Evolutionary conservation across 2,888 invertebrate species (phyloP).

Genomic region (Limenitis arthemis): DNA sequence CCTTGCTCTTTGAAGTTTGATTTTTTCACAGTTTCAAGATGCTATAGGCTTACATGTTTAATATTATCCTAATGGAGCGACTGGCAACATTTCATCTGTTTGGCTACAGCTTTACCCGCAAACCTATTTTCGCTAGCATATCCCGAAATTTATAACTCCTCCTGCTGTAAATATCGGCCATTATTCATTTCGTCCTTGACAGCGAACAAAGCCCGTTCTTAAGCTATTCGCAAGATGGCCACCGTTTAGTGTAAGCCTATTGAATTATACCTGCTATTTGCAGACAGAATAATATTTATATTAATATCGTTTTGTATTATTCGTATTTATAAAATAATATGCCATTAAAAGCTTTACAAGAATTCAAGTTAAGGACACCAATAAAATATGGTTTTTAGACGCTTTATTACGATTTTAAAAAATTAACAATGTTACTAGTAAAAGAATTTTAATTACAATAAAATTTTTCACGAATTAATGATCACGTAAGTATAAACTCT

Average conservation of each 20-base stretch:
- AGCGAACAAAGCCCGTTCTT: conserved; percentile 20
- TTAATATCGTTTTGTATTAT: not conserved
- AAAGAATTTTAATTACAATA: too few relatives aligned
- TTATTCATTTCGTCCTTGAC: conserved; percentile 50
- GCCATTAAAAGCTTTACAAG: too few relatives aligned
- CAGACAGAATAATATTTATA: not conserved
- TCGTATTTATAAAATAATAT: too few relatives aligned
- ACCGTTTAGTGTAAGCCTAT: conserved; percentile 9
- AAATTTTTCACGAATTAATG: too few relatives aligned
- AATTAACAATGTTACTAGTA: too few relatives aligned
- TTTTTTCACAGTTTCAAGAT: too few relatives aligned
- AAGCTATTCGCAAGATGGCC: conserved; percentile 8
- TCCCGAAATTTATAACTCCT: conserved; percentile 67
- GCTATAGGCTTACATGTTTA: too few relatives aligned
- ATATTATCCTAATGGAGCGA: conserved; percentile 68
- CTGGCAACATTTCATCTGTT: conserved; percentile 67
- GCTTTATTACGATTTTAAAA: too few relatives aligned
- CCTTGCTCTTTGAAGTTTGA: too few relatives aligned
- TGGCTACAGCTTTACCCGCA: conserved; percentile 59
- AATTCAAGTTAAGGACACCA: too few relatives aligned
- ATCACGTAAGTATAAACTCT: too few relatives aligned
- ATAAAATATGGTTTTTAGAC: too few relatives aligned
- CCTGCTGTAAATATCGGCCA: conserved; percentile 60
- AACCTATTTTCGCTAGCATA: conserved; percentile 63
- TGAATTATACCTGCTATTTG: conserved; percentile 2